Conservation (phyloP, 1,140 invertebrate species). For the Ylistrum balloti region DNA sequence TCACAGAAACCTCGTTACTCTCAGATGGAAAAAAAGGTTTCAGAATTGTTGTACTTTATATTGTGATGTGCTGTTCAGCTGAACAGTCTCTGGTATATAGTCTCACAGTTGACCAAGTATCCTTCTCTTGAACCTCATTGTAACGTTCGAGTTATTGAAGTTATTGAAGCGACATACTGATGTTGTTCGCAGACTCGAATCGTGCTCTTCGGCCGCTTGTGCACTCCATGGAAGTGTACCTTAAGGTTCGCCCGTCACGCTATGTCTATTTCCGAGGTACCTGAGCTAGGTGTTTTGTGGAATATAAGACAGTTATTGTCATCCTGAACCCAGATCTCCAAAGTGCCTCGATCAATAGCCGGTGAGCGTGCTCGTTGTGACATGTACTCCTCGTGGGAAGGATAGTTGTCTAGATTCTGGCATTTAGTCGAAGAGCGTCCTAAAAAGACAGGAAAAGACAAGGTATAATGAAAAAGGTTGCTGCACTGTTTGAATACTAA, state of each 20-base stretch:
- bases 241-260: neutral
- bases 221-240: neutral
- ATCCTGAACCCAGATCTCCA: neutral
- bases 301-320: neutral
- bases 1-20: neutral
- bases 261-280: neutral
- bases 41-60: neutral
- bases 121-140: neutral
- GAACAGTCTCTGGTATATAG: neutral
- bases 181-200: neutral
- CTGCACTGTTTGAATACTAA: too few species aligned
- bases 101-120: neutral
- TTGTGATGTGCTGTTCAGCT: neutral
- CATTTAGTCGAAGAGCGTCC: conserved; percentile 28
- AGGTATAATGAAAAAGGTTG: too few species aligned
- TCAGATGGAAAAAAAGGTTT: neutral
- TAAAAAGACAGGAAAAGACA: neutral
- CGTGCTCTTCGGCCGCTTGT: neutral
- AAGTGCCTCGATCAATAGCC: neutral
- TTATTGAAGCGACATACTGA: too few species aligned
- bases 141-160: neutral
- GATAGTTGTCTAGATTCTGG: neutral
- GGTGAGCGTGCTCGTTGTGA: neutral
- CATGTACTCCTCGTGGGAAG: neutral
- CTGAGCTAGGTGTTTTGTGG: neutral